These are phyloP conservation scores for Desoria tigrina DNA, from an alignment of 2,888 invertebrate genomes.

Conservation along the genomic window DNA sequence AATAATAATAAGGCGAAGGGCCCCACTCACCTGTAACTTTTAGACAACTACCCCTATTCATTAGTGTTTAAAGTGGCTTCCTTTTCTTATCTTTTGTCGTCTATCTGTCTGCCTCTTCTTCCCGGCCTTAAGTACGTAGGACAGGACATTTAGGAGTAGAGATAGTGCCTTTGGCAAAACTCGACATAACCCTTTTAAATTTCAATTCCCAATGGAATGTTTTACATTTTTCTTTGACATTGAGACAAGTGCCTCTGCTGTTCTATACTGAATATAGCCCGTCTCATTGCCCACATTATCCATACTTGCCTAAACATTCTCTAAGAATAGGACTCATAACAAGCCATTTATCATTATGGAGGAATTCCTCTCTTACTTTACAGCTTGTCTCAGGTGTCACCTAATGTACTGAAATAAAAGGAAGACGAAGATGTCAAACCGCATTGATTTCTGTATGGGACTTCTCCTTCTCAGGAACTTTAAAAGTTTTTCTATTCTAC, in stretches of 20 bases:
- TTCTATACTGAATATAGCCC: too few species aligned
- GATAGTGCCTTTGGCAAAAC: not conserved
- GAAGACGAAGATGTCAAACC: slow-evolving; percentile 8
- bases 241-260: slow-evolving; percentile 17
- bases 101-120: slow-evolving; percentile 18
- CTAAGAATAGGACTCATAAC: not conserved
- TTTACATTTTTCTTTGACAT: slow-evolving; percentile 19
- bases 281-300: not conserved
- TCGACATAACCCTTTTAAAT: slow-evolving; percentile 17
- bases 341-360: not conserved
- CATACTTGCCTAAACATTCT: not conserved
- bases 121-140: not conserved
- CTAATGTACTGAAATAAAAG: slow-evolving; percentile 8
- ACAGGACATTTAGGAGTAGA: too few species aligned
- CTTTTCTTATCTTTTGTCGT: slow-evolving; percentile 23
- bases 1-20: slow-evolving; percentile 1
- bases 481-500: not conserved
- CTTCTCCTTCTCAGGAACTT: not conserved
- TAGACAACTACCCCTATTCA: not conserved
- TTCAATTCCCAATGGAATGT: slow-evolving; percentile 16
- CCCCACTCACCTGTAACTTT: slow-evolving; percentile 11
- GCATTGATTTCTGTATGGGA: not conserved
- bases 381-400: slow-evolving; percentile 6
- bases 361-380: not conserved
- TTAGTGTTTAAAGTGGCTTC: slow-evolving; percentile 13